Evolutionary conservation across 2,113 vertebrate genomes (phyloP), one percentile per base, ranked within the genome.

Genomic region (Phodopus roborovskii): DNA sequence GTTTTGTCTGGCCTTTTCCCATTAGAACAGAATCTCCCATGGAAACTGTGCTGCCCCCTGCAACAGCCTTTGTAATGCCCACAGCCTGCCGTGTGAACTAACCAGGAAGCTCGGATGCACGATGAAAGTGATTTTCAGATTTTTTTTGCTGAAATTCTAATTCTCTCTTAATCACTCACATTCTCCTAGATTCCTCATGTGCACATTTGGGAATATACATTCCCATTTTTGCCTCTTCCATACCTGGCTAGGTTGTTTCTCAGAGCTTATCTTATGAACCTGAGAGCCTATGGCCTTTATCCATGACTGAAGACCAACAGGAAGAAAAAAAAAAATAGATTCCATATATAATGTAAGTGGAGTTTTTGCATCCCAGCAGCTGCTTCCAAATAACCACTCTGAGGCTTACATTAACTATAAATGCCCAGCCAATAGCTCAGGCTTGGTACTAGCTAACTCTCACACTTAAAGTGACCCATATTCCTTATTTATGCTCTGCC

Each of bases 171-270:
- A 7, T 0, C 17, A 88, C 22, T 58, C 92, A 92, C 48, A 92
- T 50, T 90, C 91, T 97, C 70, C 60, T 97, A 82, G 64, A 66
- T 71, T 79, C 56, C 45, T n/a, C n/a, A n/a, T n/a, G n/a, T n/a
- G n/a, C n/a, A n/a, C n/a, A n/a, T n/a, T n/a, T n/a, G n/a, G n/a
- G n/a, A n/a, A n/a, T 45, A 45, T 45, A 45, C 6, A 6, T 45
- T 74, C n/a, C 19, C 48, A n/a, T 45, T 30, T 86, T 85, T 84
- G 33, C 79, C 73, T 74, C 77, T 86, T 94, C 12, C 39, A 15
- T 90, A 62, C 30, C 39, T 90, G 11, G 12, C 68, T 88, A 62
- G 50, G 53, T 56, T 33, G 53, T 86, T 81, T 90, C 71, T 77
- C 77, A 42, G 73, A 62, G n/a, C 45, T 81, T 96, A 88, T 48